phyloP scores from a whole-genome alignment of 1,140 invertebrate species.

The Camponotus pennsylvanicus region DNA sequence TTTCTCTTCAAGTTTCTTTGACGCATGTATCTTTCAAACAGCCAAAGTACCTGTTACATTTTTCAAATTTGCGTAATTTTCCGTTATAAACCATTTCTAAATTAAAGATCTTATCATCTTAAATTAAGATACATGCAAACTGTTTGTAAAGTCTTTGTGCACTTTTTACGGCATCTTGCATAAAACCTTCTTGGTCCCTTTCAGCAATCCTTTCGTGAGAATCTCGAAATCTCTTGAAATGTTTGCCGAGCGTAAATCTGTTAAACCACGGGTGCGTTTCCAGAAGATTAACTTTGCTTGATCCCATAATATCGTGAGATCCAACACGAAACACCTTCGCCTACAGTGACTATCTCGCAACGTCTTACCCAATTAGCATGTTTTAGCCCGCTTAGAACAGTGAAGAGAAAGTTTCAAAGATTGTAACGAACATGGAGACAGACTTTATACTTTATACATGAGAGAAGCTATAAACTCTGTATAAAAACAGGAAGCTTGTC shows the following conservation, averaged over 20 bases:
- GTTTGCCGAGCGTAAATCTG: conserved; percentile 37
- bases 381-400: conserved; percentile 21
- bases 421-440: neutral
- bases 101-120: neutral
- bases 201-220: conserved; percentile 13
- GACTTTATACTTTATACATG: neutral
- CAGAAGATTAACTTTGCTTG: conserved; percentile 48
- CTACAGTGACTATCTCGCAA: conserved; percentile 39
- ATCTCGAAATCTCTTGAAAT: conserved; percentile 38
- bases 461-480: neutral
- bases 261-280: conserved; percentile 48
- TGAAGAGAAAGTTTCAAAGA: conserved; percentile 26
- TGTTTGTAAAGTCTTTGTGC: neutral
- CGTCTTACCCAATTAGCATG: conserved; percentile 57
- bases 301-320: conserved; percentile 50
- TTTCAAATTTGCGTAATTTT: neutral
- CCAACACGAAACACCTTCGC: conserved; percentile 22
- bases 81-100: neutral
- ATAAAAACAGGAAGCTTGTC: neutral
- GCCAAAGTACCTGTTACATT: neutral
- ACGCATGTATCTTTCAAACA: neutral
- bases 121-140: neutral
- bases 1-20: neutral
- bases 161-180: neutral
- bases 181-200: conserved; percentile 3